Base-by-base conservation (phyloP, 1,140 invertebrate genomes). In the Platyscapa corneri region DNA sequence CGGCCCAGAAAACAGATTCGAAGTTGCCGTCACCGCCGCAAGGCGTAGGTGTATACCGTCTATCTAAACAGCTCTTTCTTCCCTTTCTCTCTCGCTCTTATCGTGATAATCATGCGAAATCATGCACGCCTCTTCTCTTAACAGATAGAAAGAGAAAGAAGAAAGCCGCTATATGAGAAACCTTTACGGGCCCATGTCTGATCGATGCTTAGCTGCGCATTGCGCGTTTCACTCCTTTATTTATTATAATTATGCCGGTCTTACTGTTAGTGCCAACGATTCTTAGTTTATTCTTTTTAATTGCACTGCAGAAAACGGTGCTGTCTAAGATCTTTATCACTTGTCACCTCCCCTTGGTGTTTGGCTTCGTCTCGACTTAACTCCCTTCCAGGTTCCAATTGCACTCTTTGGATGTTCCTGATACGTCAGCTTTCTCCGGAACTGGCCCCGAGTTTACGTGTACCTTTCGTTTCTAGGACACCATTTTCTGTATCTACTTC, bases 1-100 rank as follows among this genome's bases (percentile, higher is more conserved):
- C 82, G 74, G 82, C 82, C 72, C 82, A 83, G 82, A 83, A 76
- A 83, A 64, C 74, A 32, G 75, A 70, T 70, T 34, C 67, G 42
- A 79, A 64, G 77, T 20, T 70, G 67, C 46, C 42, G 79, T 46
- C 64, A 34, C 39, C 42, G 79, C 49, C 81, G 49, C 82, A 18
- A 65, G 37, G 74, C 72, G 82, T 76, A 77, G 74, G 75, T 53
- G 75, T 53, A 49, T 77, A 53, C 6, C 46, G 30, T 53, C 46
- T 77, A 77, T 53, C 42, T 32, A 53, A 77, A 20, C 42, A 23
- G 32, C 46, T 77, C n/a, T 77, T 16, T 56, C 42, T 56, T 46
- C 56, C 30, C 20, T 16, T 77, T 30, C 12, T n/a, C 23, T 18
- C 12, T 30, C 30, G 0, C n/a, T 30, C 30, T 77, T 32, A 14